Evolutionary conservation across 1,140 invertebrate species (phyloP), one percentile per base, ranked within the genome.

Genomic region (Battus philenor): DNA sequence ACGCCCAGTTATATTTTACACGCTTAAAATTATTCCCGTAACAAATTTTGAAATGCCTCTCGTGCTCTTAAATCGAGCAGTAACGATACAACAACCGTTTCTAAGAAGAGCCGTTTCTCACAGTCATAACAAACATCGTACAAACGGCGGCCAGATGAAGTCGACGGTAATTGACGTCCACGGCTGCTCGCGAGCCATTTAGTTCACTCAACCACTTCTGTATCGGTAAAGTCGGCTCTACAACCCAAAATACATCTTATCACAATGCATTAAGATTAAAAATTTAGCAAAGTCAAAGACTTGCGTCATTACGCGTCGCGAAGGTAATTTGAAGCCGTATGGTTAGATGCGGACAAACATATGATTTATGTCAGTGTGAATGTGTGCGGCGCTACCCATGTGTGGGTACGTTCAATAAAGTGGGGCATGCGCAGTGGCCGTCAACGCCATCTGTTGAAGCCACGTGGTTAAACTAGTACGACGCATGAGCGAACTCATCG

Each of bases 271-370:
- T 52, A 68, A 47, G 41, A 44, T 46, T 29, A 4, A 49, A 39
- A 59, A 31, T 68, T 1, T 29, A 41, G 17, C 39, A 48, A 1
- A 8, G 8, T 13, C 18, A 9, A 10, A 29, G 1, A 53, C 57
- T 73, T 71, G 66, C 72, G 71, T 83, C 79, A 81, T 80, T 81
- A 77, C 69, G 62, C 57, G 50, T 52, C 60, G 52, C 49, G 60
- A 68, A 76, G 68, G 75, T 72, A 77, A 80, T 80, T 79, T 62
- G 66, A 77, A 67, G 69, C 69, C 67, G 66, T 75, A 73, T 68
- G 64, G 71, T 70, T 66, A 69, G 63, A 59, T 73, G 56, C 64
- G 57, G 59, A 63, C 66, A 68, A 59, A 81, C 71, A 69, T 80
- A 79, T 82, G 78, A 80, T 82, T 82, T 79, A 79, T 78, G 68